Evolutionary conservation across 1,140 invertebrate genomes (phyloP).

Genomic region (Luehdorfia chinensis): DNA sequence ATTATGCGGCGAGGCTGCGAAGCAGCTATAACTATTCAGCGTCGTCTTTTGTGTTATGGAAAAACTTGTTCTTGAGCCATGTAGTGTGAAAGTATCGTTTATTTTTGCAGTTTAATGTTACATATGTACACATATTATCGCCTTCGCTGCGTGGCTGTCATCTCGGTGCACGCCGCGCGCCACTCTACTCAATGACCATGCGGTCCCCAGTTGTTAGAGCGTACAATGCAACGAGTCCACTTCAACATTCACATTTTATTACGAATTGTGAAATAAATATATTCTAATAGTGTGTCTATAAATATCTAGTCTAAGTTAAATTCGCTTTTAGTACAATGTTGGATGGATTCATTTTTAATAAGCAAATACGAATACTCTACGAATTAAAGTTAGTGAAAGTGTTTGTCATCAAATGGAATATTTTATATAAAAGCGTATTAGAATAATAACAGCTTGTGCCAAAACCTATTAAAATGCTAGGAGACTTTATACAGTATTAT

Average conservation of each 20-base stretch:
- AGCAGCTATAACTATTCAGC: slow-evolving; percentile 77
- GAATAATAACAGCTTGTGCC: too few relatives aligned
- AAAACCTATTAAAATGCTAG: too few relatives aligned
- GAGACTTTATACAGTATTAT: too few relatives aligned
- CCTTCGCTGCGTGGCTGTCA: slow-evolving; percentile 55
- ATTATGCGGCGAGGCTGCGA: slow-evolving; percentile 72
- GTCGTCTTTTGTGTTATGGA: slow-evolving; percentile 77
- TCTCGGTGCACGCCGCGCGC: slow-evolving; percentile 35
- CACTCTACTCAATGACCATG: slow-evolving; percentile 22
- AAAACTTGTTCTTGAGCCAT: slow-evolving; percentile 77
- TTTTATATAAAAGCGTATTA: too few relatives aligned
- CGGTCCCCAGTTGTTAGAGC: slow-evolving; percentile 46
- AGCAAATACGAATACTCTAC: too few relatives aligned
- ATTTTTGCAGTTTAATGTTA: slow-evolving; percentile 76
- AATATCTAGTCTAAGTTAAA: too few relatives aligned
- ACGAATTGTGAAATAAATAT: slow-evolving; percentile 4
- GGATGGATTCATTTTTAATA: too few relatives aligned
- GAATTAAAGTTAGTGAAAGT: too few relatives aligned
- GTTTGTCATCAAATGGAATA: too few relatives aligned
- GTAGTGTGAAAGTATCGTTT: slow-evolving; percentile 76
- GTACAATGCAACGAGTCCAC: slow-evolving; percentile 44
- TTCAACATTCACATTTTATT: slow-evolving; percentile 31
- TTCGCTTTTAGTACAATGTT: too few relatives aligned
- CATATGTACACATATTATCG: slow-evolving; percentile 77
- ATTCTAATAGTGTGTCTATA: not conserved